Conservation (phyloP, 1,140 invertebrate genomes). For the Trissolcus basalis region DNA sequence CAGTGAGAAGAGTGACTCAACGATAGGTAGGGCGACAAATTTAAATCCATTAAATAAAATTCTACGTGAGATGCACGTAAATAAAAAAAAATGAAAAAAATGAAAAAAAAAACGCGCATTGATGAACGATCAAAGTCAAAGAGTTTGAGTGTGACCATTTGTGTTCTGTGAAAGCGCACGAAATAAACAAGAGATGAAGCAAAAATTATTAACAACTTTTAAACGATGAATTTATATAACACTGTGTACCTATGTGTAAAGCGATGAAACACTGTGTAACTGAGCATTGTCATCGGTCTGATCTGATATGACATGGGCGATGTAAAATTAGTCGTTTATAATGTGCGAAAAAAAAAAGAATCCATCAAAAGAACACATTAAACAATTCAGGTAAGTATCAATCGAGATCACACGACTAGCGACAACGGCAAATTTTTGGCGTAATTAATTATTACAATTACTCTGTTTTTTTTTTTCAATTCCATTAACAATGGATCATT, state of each 20-base stretch:
- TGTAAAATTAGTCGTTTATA: neutral
- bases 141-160: slow-evolving; percentile 63
- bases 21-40: slow-evolving; percentile 48
- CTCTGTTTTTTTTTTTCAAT: slow-evolving; percentile 4
- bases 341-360: slow-evolving; percentile 1
- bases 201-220: neutral
- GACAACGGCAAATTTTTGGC: slow-evolving; percentile 17
- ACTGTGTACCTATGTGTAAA: slow-evolving; percentile 34
- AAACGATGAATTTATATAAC: slow-evolving; percentile 31
- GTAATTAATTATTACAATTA: no score
- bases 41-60: slow-evolving; percentile 4
- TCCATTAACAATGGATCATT: neutral
- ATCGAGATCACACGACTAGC: slow-evolving; percentile 66
- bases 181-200: slow-evolving; percentile 9
- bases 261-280: no score
- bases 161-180: slow-evolving; percentile 59
- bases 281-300: slow-evolving; percentile 27
- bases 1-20: slow-evolving; percentile 66
- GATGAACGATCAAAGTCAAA: neutral
- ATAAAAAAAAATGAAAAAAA: no score
- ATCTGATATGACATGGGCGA: slow-evolving; percentile 58
- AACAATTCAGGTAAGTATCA: slow-evolving; percentile 71
- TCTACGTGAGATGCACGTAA: slow-evolving; percentile 47
- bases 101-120: slow-evolving; percentile 2
- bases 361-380: slow-evolving; percentile 48